Conservation (phyloP, 2,797 vertebrate species). For the Sarcophilus harrisii region DNA sequence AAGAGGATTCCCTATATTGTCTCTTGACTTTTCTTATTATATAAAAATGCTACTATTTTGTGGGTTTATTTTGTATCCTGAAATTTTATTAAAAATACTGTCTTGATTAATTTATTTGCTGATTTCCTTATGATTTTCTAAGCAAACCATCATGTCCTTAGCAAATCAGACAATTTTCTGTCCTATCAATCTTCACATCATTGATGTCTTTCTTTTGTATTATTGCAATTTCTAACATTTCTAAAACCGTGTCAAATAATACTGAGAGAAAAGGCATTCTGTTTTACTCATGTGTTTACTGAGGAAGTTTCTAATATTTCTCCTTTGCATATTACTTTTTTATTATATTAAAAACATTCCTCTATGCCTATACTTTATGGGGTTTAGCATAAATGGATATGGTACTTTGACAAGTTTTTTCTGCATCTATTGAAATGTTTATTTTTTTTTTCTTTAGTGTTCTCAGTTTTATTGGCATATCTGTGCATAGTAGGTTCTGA, state of each 20-base stretch:
- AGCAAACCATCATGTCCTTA: not conserved
- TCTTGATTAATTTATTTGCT: not conserved
- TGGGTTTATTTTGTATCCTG: not conserved
- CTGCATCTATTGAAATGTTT: not conserved
- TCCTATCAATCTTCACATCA: not conserved
- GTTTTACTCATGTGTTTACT: not conserved
- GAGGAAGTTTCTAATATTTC: not conserved
- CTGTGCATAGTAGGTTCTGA: not conserved
- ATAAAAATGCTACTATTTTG: not conserved
- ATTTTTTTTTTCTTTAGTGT: not conserved
- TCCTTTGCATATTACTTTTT: not conserved
- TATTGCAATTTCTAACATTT: not conserved
- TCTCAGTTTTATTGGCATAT: not conserved
- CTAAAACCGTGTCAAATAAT: not conserved
- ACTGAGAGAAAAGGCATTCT: not conserved
- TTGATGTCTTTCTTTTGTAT: not conserved
- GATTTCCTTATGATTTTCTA: not conserved
- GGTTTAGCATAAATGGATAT: not conserved
- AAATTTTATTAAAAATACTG: not conserved
- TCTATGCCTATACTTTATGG: not conserved
- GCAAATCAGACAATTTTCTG: not conserved
- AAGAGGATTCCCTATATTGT: not conserved
- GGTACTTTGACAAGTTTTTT: not conserved
- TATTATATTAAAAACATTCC: not conserved
- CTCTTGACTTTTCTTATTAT: not conserved